These are phyloP conservation scores for Strigops habroptila DNA, from an alignment of 2,113 vertebrate genomes.

Conservation along the genomic window DNA sequence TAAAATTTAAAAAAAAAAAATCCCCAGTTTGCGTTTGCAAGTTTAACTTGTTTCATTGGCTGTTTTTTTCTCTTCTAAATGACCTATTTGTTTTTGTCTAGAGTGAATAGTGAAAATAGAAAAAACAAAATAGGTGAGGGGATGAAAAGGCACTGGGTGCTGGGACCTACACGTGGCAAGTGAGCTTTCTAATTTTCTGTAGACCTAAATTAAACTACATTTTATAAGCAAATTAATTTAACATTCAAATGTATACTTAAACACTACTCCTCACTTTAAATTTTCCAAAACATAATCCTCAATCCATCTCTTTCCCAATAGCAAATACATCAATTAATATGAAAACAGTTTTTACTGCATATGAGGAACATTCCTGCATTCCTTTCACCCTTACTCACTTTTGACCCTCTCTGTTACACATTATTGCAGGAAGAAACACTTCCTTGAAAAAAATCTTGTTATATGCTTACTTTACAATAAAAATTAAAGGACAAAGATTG, in stretches of 20 bases:
- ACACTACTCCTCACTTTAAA: not conserved
- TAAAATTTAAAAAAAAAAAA: not conserved
- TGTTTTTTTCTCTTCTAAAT: not conserved
- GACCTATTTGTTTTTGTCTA: not conserved
- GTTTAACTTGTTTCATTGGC: fast-evolving
- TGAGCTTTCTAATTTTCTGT: not conserved
- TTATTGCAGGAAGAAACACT: not conserved
- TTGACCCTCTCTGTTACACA: not conserved
- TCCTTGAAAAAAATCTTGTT: not conserved
- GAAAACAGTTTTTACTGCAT: not conserved
- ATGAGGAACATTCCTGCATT: not conserved
- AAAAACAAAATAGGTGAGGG: not conserved
- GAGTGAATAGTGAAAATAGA: not conserved
- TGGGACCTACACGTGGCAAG: fast-evolving
- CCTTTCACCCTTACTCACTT: not conserved
- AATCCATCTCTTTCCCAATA: not conserved
- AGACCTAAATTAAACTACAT: not conserved
- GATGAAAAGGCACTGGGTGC: not conserved
- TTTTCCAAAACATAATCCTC: not conserved
- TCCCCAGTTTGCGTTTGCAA: not conserved
- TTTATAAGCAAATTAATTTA: not conserved
- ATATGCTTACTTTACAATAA: not conserved
- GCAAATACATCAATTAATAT: not conserved
- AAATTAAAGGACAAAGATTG: not conserved
- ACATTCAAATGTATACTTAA: not conserved